These are phyloP conservation scores for Cladorhizidae sp. DNA, from an alignment of 37 sponge, comb jelly and placozoan species.

Conservation along the genomic window DNA sequence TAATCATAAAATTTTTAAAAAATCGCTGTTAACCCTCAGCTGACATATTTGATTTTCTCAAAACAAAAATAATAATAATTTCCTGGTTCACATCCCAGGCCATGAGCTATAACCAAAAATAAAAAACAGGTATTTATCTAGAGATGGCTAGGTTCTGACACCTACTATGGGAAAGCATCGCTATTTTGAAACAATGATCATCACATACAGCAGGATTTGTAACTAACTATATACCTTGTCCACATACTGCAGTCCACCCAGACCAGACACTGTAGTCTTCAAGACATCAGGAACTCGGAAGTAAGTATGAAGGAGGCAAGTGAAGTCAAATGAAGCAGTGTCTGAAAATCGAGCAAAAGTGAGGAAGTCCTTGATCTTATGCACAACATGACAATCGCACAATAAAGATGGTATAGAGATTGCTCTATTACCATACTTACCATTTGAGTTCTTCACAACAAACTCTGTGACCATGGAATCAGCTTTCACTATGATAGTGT, in stretches of 20 bases:
- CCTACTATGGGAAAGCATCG: no score
- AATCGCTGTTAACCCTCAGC: no score
- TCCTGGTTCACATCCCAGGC: no score
- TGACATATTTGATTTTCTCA: no score
- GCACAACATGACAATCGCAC: neutral
- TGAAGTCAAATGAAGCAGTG: constrained; percentile 70
- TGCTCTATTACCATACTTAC: constrained; percentile 21
- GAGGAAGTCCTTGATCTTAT: neutral
- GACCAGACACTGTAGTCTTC: constrained; percentile 81
- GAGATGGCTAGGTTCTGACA: no score
- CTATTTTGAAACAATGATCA: no score
- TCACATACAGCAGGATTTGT: no score
- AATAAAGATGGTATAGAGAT: neutral
- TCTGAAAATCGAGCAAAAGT: constrained; percentile 28
- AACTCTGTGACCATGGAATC: constrained; percentile 37
- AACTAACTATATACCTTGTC: constrained; percentile 91
- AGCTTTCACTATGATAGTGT: constrained; percentile 51
- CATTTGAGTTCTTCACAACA: constrained; percentile 40
- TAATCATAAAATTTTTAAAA: no score
- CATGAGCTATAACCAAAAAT: no score
- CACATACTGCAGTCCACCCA: constrained; percentile 59
- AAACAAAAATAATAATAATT: no score
- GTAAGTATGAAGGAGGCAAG: constrained; percentile 89
- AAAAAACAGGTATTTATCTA: no score
- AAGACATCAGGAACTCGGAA: constrained; percentile 75